A percentile compares a stretch with the other conserved stretches of the same genome.
These are phyloP conservation scores for Rhinoraja longicauda DNA, from an alignment of 2,797 vertebrate species.

Conservation along the genomic window DNA sequence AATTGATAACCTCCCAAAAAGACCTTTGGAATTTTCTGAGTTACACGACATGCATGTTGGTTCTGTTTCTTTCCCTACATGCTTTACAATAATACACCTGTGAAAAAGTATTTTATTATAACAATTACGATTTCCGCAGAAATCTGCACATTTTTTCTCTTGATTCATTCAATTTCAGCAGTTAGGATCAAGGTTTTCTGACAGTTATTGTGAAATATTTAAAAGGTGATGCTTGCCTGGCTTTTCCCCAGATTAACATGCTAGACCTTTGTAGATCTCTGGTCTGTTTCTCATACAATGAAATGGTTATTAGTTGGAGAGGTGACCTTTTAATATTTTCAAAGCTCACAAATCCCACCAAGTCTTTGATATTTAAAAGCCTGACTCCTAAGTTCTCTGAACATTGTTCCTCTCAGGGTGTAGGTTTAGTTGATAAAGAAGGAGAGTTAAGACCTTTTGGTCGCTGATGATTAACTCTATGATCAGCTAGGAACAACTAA, in stretches of 20 bases:
- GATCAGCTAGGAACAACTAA: too few relatives aligned
- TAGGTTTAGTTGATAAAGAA: background rate
- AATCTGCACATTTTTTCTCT: background rate
- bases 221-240: background rate
- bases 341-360: background rate
- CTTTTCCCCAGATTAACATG: background rate
- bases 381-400: background rate
- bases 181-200: background rate
- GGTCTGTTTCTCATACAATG: background rate
- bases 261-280: background rate
- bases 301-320: background rate
- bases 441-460: background rate
- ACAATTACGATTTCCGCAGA: background rate
- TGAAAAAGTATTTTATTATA: background rate
- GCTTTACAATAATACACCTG: background rate
- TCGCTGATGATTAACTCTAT: background rate
- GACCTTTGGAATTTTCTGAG: background rate
- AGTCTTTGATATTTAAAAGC: conserved; percentile 30
- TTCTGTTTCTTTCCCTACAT: background rate
- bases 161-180: background rate
- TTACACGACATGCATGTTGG: background rate
- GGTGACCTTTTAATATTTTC: conserved; percentile 14
- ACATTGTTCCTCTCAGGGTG: background rate
- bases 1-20: background rate
- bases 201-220: conserved; percentile 13